Base-by-base conservation (phyloP, 2,888 invertebrate species). In the Ochropleura plecta region DNA sequence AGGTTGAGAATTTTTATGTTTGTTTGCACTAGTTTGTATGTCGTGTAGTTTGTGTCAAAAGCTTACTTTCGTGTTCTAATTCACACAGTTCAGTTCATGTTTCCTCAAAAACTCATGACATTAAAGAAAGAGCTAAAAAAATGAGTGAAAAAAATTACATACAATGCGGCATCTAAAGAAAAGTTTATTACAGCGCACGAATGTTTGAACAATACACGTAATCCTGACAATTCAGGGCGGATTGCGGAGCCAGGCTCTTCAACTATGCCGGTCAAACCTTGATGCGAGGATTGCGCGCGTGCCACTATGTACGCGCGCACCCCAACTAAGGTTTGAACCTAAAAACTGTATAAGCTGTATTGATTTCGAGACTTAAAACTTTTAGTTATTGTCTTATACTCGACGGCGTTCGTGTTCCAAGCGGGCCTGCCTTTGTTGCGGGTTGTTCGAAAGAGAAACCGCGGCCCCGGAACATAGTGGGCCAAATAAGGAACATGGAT, bases 201-300 rank as follows among this genome's bases (percentile, higher is more conserved):
- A 66, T 77, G 64, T 48, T 71, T 81, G 75, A 72, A 84, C 83
- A 86, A 87, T 89, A 81, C 80, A 78, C 67, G 72, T 81, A 78
- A 76, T 76, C 86, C 82, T 75, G 83, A 88, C 84, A 84, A 91
- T 92, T 88, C 86, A 88, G 89, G 87, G 80, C 83, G 84, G 87
- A 90, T 89, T 90, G 90, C 83, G 83, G 86, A 72, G 84, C 59
- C 78, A 72, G 70, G 68, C 78, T 75, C 81, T 78, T 51, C 48
- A 71, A 84, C 80, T 88, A 91, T 92, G 87, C 87, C 86, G 86
- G 84, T 83, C 79, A 84, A 73, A 86, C 81, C 80, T 82, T 83
- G 82, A 87, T 87, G 78, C 85, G 84, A 80, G 85, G 81, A 92
- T 91, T 85, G 82, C 85, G 78, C 81, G 84, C 90, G 85, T 91